Evolutionary conservation across 1,140 invertebrate species (phyloP), one percentile per base, ranked within the genome.

Genomic region (Phortica variegata): DNA sequence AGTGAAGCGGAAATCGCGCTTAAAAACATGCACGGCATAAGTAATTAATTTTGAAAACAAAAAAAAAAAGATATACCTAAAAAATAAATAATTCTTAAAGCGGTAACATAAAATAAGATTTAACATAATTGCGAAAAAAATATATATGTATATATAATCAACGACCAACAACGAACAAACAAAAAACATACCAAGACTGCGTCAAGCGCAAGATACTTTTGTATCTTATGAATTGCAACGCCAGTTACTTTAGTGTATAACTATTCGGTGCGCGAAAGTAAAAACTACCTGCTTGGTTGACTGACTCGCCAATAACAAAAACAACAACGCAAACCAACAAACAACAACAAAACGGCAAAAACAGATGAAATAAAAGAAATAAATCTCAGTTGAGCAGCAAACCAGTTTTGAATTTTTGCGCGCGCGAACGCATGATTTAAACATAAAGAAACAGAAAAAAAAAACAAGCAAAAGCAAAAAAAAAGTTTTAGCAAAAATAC

Each of bases 281-380:
- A 68, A 68, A 69, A 68, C 63, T 68, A 68, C 63, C 63, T 69
- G 63, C 63, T 38, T 7, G 4, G 36, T 3, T 9, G 10, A 34
- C n/a, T n/a, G n/a, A n/a, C n/a, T n/a, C n/a, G n/a, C n/a, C n/a
- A n/a, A n/a, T n/a, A n/a, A n/a, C 23, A 26, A 6, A 26, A 26
- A 26, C 5, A 26, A 6, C 23, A 26, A 26, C 5, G 10, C 5
- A 26, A 26, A 26, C 10, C 16, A 69, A 53, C 49, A 50, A 34
- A 49, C 43, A 47, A 41, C 43, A 56, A 61, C 48, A 48, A 43
- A 39, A 44, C 41, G 33, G 46, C 40, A 48, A 66, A 68, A 68
- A 65, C 63, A 65, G 63, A 68, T 66, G 36, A 69, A 65, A 60
- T 69, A 57, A 63, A 68, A 66, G 69, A 63, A 54, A 68, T 63